These are phyloP conservation scores for Dolomedes plantarius DNA, from an alignment of 2,888 invertebrate genomes.

Conservation along the genomic window DNA sequence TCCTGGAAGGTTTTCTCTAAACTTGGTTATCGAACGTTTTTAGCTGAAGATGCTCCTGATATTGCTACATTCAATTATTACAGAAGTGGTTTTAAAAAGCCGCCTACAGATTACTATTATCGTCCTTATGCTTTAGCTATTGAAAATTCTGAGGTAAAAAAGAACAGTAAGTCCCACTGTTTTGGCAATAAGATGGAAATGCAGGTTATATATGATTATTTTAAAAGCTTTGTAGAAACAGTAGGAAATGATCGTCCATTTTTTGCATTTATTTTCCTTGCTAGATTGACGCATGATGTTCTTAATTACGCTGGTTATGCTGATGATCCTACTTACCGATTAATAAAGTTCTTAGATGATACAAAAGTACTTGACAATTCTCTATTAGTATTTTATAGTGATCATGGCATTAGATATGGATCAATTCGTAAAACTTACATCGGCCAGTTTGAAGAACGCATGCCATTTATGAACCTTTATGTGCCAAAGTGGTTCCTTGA, in stretches of 20 bases:
- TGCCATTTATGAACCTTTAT: conserved; percentile 77
- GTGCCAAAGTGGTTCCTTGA: conserved; percentile 76
- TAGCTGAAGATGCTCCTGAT: conserved; percentile 75
- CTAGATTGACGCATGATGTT: conserved; percentile 76
- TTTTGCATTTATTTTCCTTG: conserved; percentile 76
- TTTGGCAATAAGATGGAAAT: conserved; percentile 70
- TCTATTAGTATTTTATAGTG: conserved; percentile 80
- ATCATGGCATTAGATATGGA: conserved; percentile 77
- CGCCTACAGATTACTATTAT: conserved; percentile 76
- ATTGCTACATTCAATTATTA: conserved; percentile 76
- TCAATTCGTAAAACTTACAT: conserved; percentile 83
- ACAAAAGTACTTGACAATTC: conserved; percentile 80
- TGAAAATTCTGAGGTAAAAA: conserved; percentile 72
- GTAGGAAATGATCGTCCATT: conserved; percentile 65
- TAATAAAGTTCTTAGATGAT: conserved; percentile 80
- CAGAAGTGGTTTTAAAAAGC: conserved; percentile 75
- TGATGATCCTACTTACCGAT: conserved; percentile 76
- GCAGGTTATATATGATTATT: conserved; percentile 64
- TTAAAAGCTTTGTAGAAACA: conserved; percentile 59
- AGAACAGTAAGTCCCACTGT: conserved; percentile 46
- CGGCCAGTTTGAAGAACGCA: conserved; percentile 77
- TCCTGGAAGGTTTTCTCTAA: conserved; percentile 76
- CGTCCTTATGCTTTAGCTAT: conserved; percentile 76
- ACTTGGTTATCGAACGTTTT: conserved; percentile 75
- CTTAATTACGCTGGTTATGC: conserved; percentile 76